Base-by-base conservation (phyloP, 1,140 invertebrate genomes). In the Hycleus phaleratus region DNA sequence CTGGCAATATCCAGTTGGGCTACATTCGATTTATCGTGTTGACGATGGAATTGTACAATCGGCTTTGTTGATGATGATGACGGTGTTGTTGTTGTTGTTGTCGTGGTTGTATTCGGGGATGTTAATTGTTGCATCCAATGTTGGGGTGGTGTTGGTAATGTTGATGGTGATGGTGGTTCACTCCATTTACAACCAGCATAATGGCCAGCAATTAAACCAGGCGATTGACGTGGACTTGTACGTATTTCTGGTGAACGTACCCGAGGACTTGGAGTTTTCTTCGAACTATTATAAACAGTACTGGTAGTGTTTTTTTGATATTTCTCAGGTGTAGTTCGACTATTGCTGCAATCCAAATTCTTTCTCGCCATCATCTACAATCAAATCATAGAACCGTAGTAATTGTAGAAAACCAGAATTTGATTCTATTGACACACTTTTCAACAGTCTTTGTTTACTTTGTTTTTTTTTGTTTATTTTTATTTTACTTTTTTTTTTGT, bases 101-200 rank as follows among this genome's bases (percentile, higher is more conserved):
- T 6, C 2, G 10, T 42, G n/a, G 38, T 45, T 4, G 18, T 18
- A 48, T 53, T 52, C 46, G 38, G 38, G 38, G 26, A 25, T 46
- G 39, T 32, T 53, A 11, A n/a, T 54, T 38, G 39, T 42, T 68
- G 64, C 54, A 75, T 80, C 82, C 82, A 83, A 65, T 81, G 80
- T 50, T 75, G 68, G 39, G 82, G 82, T 50, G 82, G 82, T 65
- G 76, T 80, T 56, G 82, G 82, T 62, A 83, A 67, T 53, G 78
- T 77, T 49, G 79, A 78, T 38, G 81, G 79, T 58, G 80, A 74
- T 46, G 82, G 82, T 53, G 81, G 78, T 54, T 82, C 81, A 53
- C 77, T 80, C 66, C 79, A 82, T 64, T 82, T 82, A 55, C 81
- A 81, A 57, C 80, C 81, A 59, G 81, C 81, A 66, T 82, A 83